These are phyloP conservation scores for Hippoglossus hippoglossus DNA, from an alignment of 2,797 vertebrate species.

Conservation along the genomic window DNA sequence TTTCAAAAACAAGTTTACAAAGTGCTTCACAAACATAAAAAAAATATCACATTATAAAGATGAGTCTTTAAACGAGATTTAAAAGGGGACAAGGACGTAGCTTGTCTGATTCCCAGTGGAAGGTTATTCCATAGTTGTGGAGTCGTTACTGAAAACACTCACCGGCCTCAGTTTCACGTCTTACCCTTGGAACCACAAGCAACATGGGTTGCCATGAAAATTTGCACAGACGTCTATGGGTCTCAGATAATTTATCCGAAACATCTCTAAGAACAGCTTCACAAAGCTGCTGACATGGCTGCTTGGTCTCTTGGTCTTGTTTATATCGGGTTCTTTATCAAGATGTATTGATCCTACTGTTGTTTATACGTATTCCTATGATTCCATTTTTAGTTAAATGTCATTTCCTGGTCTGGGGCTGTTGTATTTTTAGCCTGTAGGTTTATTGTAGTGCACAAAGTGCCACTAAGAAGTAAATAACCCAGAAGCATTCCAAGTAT, in stretches of 20 bases:
- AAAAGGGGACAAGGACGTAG: too few relatives aligned
- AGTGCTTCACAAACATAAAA: too few relatives aligned
- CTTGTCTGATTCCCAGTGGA: too few relatives aligned
- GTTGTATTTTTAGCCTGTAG: background rate
- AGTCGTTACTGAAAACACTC: too few relatives aligned
- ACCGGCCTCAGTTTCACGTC: too few relatives aligned
- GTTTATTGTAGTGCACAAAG: background rate
- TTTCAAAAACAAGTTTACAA: too few relatives aligned
- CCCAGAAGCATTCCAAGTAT: constrained; percentile 21
- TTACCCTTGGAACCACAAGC: too few relatives aligned
- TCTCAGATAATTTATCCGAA: too few relatives aligned
- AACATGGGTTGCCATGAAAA: too few relatives aligned
- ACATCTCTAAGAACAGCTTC: background rate
- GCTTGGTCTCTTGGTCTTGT: background rate
- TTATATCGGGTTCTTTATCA: background rate
- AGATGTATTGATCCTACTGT: background rate
- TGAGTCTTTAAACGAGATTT: too few relatives aligned
- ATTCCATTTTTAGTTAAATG: background rate
- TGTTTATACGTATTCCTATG: background rate
- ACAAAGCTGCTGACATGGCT: background rate
- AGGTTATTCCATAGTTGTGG: too few relatives aligned
- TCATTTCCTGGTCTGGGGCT: background rate
- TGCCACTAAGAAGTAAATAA: constrained; percentile 12
- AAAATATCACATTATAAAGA: too few relatives aligned
- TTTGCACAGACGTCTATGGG: background rate